Conservation (phyloP, 2,113 vertebrate genomes). For the Aleadryas rufinucha region DNA sequence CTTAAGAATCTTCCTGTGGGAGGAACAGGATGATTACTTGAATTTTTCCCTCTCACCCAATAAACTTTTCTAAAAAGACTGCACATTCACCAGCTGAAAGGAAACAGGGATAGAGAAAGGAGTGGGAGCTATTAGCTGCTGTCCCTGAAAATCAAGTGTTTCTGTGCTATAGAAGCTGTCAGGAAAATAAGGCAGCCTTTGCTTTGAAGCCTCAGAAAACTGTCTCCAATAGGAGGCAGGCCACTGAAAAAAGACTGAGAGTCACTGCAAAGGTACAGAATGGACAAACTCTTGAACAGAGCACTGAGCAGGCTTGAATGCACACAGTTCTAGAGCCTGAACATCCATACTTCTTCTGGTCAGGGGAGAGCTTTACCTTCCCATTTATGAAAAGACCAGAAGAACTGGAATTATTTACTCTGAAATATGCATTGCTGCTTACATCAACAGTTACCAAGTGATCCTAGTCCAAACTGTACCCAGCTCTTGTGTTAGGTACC, state of each 20-base stretch:
- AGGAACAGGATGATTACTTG: background rate
- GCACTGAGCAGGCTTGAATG: background rate
- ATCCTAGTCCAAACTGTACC: background rate
- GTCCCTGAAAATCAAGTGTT: background rate
- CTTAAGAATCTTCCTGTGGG: background rate
- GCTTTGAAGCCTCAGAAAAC: background rate
- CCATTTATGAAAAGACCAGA: background rate
- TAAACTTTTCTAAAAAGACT: background rate
- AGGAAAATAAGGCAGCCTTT: background rate
- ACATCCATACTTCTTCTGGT: background rate
- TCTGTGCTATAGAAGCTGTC: background rate
- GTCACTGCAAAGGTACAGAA: background rate
- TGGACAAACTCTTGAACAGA: background rate
- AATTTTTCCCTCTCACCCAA: background rate
- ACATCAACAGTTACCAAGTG: background rate
- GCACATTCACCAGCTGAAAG: background rate
- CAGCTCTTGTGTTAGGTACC: background rate
- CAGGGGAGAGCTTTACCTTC: background rate
- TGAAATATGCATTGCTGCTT: background rate
- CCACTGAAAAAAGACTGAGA: background rate
- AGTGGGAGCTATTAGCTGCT: background rate
- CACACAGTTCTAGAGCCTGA: background rate
- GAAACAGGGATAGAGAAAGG: background rate
- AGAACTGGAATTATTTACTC: background rate
- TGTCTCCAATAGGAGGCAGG: background rate